Conservation (phyloP, 2,113 vertebrate genomes). For the Oryctolagus cuniculus region mOryCun1.1 NC_091433.1:50695001-50695500, state of each 20-base stretch:
- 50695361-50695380: conserved; percentile 93
- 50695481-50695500: not conserved
- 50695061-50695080: conserved; percentile 98
- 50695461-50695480: not conserved
- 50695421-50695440: conserved; percentile 86
- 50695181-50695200: conserved; percentile 91
- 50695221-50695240: conserved; percentile 93
- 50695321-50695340: conserved; percentile 95
- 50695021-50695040: too few species aligned
- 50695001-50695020: too few species aligned
- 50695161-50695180: conserved; percentile 91
- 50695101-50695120: conserved; percentile 96
- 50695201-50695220: conserved; percentile 93
- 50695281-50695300: conserved; percentile 92
- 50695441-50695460: not conserved
- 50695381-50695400: conserved; percentile 96
- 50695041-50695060: not conserved
- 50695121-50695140: conserved; percentile 98
- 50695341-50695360: conserved; percentile 97
- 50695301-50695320: conserved; percentile 95
- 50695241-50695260: conserved; percentile 93
- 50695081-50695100: conserved; percentile 98
- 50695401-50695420: conserved; percentile 92
- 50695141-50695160: conserved; percentile 95
- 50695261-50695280: conserved; percentile 89